These are phyloP conservation scores for Diabrotica balteata DNA, from an alignment of 2,888 invertebrate genomes.

Conservation along the genomic window DNA sequence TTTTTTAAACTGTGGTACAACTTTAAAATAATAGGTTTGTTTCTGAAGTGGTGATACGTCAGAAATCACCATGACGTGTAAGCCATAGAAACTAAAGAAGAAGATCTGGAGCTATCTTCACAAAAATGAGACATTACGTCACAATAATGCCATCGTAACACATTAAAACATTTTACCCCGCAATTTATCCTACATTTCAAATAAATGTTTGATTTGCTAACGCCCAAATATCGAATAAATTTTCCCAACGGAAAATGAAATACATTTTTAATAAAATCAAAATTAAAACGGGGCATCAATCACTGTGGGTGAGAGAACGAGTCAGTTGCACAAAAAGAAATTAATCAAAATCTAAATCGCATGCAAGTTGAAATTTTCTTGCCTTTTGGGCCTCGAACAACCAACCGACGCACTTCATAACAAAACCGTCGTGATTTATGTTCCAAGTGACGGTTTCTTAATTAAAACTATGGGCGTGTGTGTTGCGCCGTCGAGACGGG, in stretches of 20 bases:
- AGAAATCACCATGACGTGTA: too few relatives aligned
- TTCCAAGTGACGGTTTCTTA: constrained; percentile 44
- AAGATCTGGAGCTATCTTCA: too few relatives aligned
- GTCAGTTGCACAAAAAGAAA: constrained; percentile 29
- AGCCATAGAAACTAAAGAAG: too few relatives aligned
- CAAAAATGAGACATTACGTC: too few relatives aligned
- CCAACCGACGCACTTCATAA: constrained; percentile 31
- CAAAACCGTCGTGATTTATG: constrained; percentile 44
- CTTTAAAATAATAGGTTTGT: too few relatives aligned
- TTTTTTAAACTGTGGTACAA: too few relatives aligned
- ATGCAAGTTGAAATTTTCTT: constrained; percentile 30
- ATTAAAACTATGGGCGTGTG: constrained; percentile 39
- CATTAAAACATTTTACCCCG: too few relatives aligned
- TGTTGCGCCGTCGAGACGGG: constrained; percentile 15
- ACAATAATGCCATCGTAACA: too few relatives aligned
- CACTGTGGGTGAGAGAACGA: constrained; percentile 20
- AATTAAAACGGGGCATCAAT: constrained; percentile 35
- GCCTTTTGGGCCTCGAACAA: constrained; percentile 19
- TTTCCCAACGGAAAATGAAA: constrained; percentile 21
- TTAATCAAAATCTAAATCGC: constrained; percentile 38
- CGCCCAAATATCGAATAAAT: neutral
- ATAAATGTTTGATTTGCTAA: neutral
- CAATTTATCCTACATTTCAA: too few relatives aligned
- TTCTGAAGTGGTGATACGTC: too few relatives aligned
- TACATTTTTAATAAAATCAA: constrained; percentile 35